Evolutionary conservation across 2,797 vertebrate genomes (phyloP).

Genomic region (Phoebastria nigripes): DNA sequence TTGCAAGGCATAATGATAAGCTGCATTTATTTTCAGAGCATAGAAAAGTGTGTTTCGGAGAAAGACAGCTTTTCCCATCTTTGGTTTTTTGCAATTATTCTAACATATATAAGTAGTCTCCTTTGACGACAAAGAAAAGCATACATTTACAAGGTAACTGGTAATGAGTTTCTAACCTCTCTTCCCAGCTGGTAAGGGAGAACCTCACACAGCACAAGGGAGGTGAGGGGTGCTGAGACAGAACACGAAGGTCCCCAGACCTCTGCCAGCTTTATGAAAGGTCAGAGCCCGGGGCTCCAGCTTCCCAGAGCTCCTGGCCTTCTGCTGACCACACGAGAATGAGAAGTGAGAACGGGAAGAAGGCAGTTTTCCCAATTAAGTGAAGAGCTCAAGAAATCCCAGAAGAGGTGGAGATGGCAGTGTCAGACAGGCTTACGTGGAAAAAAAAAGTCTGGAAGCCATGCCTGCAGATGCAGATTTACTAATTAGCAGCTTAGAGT

Average conservation of each 20-base stretch:
- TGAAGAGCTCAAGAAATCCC: background rate
- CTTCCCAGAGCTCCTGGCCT: background rate
- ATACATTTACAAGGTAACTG: background rate
- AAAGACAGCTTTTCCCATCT: background rate
- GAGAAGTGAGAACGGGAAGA: background rate
- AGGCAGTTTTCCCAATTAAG: background rate
- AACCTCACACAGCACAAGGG: background rate
- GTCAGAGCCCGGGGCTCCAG: background rate
- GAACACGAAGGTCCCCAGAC: background rate
- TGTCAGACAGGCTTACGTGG: background rate
- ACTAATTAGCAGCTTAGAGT: background rate
- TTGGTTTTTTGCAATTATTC: background rate
- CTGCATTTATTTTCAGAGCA: background rate
- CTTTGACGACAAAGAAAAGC: background rate
- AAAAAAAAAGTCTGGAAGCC: background rate
- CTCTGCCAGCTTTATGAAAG: background rate
- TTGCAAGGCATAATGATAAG: background rate
- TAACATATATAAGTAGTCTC: background rate
- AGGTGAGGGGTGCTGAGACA: background rate
- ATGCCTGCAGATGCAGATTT: accelerated
- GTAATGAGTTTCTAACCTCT: background rate
- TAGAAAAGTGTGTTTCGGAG: background rate
- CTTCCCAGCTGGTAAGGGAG: background rate
- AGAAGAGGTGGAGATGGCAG: background rate
- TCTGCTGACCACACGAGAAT: background rate